phyloP scores from a whole-genome alignment of 2,113 vertebrate genomes.

The Prionailurus viverrinus region DNA sequence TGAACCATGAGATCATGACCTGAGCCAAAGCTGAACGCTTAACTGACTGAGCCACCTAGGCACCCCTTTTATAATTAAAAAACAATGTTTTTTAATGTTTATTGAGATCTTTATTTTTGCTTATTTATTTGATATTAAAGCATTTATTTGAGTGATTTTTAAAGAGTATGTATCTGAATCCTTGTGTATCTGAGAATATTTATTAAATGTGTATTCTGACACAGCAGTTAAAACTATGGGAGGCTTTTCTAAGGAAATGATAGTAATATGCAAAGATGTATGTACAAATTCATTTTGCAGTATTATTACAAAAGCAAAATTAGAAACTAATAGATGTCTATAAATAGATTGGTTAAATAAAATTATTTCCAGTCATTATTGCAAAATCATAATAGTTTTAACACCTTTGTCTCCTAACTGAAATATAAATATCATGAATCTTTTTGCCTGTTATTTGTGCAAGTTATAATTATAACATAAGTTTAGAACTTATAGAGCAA shows the following conservation, averaged over 20 bases:
- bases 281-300: conserved; percentile 22
- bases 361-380: conserved; percentile 43
- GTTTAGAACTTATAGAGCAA: conserved; percentile 12
- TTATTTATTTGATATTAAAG: background rate
- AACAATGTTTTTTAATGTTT: no score
- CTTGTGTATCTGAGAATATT: conserved; percentile 42
- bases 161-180: background rate
- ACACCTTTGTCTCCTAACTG: conserved; percentile 2
- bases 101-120: conserved; percentile 45
- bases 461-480: conserved; percentile 55
- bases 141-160: conserved; percentile 50
- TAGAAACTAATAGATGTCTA: conserved; percentile 42
- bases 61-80: no score
- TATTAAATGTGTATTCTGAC: conserved; percentile 47
- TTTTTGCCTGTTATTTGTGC: conserved; percentile 45
- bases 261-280: background rate
- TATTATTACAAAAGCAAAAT: conserved; percentile 50
- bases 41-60: no score
- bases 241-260: conserved; percentile 46
- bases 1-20: no score
- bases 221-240: conserved; percentile 21
- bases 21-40: no score
- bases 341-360: background rate
- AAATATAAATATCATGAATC: conserved; percentile 16
- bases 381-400: conserved; percentile 41